phyloP scores from a whole-genome alignment of 2,113 vertebrate genomes.

The Brachypodius melanocephalos region DNA sequence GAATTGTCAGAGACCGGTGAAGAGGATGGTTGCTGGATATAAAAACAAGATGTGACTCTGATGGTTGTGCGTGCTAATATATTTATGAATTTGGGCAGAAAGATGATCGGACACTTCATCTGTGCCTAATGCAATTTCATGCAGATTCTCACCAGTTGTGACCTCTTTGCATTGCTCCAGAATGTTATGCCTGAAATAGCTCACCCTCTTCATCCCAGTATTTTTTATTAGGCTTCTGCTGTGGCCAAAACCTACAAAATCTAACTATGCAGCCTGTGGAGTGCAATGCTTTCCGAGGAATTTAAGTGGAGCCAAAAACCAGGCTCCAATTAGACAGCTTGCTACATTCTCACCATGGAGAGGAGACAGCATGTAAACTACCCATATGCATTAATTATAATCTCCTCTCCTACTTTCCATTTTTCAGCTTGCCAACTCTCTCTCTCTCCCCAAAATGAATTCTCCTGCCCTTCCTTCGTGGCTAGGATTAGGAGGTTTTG shows the following conservation, averaged over 20 bases:
- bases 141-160: neutral
- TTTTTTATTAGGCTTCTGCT: constrained; percentile 27
- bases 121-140: constrained; percentile 39
- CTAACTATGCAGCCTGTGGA: neutral
- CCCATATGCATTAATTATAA: constrained; percentile 13
- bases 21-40: neutral
- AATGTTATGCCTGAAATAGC: constrained; percentile 15
- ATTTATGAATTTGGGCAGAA: constrained; percentile 11
- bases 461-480: neutral
- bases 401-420: neutral
- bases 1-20: neutral
- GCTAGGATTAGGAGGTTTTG: neutral
- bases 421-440: constrained; percentile 4
- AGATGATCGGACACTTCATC: neutral
- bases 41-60: neutral
- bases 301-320: neutral
- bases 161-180: neutral
- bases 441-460: neutral
- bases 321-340: constrained; percentile 41
- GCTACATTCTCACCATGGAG: neutral
- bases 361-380: constrained; percentile 40
- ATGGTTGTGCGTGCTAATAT: neutral
- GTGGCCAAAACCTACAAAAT: constrained; percentile 21
- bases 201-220: neutral
- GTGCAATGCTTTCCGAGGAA: neutral